Evolutionary conservation across 2,888 invertebrate species (phyloP).

Genomic region (Hydriomena furcata): DNA sequence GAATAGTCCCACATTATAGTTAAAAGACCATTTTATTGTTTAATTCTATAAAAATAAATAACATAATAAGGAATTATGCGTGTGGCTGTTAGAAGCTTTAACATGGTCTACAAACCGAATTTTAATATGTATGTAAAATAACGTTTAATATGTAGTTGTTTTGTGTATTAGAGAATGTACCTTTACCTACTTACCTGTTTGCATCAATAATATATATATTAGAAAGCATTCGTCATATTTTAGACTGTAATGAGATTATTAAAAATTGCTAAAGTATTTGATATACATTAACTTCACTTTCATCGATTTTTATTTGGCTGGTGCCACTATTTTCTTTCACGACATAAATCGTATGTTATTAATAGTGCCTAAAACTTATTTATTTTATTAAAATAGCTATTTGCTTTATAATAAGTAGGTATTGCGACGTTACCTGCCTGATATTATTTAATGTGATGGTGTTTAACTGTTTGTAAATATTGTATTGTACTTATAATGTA

Average conservation of each 20-base stretch:
- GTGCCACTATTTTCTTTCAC: no score
- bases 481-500: slow-evolving; percentile 53
- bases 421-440: slow-evolving; percentile 41
- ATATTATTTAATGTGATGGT: slow-evolving; percentile 40
- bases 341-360: no score
- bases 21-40: neutral
- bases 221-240: neutral
- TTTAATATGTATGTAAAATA: slow-evolving; percentile 21
- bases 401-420: slow-evolving; percentile 9
- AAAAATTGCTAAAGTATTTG: no score
- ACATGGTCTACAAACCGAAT: slow-evolving; percentile 52
- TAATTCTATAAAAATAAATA: no score
- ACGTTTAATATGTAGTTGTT: neutral
- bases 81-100: slow-evolving; percentile 34
- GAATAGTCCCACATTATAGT: neutral
- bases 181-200: no score
- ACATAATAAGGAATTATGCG: slow-evolving; percentile 14
- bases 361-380: neutral
- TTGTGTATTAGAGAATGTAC: slow-evolving; percentile 1
- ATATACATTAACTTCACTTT: no score
- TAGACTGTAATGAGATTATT: no score
- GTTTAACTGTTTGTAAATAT: slow-evolving; percentile 62
- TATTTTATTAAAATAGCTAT: neutral
- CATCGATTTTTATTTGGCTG: no score
- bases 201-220: neutral